Conservation (phyloP, 2,797 vertebrate species). For the Pipistrellus nathusii region DNA sequence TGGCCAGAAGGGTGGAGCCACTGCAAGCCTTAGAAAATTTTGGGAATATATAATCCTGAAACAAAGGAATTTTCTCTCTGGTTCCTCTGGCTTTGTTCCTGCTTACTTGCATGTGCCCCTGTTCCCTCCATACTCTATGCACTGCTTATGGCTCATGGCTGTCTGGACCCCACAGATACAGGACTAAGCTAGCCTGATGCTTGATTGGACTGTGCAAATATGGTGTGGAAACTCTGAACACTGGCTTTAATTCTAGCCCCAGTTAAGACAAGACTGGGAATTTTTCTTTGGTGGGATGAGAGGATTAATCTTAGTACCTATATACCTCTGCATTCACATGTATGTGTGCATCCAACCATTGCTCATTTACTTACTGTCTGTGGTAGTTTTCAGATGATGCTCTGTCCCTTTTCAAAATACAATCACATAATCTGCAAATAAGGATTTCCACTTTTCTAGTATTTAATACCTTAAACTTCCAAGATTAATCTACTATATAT, state of each 20-base stretch:
- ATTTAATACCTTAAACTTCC: not conserved
- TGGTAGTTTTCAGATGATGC: not conserved
- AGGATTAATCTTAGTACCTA: no score
- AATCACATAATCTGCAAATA: not conserved
- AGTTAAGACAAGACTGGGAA: no score
- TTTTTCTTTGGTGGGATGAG: not conserved
- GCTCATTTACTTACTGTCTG: not conserved
- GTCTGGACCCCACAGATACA: not conserved
- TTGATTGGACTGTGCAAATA: not conserved
- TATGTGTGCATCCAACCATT: not conserved
- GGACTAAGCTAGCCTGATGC: not conserved
- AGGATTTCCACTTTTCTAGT: not conserved
- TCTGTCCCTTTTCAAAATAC: not conserved
- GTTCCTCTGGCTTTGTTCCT: not conserved
- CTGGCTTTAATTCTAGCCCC: not conserved
- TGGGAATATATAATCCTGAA: not conserved
- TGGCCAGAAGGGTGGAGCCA: not conserved
- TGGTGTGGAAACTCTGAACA: not conserved
- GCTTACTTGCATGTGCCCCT: not conserved
- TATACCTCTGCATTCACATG: not conserved
- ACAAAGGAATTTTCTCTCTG: not conserved
- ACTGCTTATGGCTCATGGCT: not conserved
- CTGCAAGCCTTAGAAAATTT: not conserved
- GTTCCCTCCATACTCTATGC: not conserved
- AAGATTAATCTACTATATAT: no score